Conservation (phyloP, 2,888 invertebrate species). For the Therioaphis trifolii region DNA sequence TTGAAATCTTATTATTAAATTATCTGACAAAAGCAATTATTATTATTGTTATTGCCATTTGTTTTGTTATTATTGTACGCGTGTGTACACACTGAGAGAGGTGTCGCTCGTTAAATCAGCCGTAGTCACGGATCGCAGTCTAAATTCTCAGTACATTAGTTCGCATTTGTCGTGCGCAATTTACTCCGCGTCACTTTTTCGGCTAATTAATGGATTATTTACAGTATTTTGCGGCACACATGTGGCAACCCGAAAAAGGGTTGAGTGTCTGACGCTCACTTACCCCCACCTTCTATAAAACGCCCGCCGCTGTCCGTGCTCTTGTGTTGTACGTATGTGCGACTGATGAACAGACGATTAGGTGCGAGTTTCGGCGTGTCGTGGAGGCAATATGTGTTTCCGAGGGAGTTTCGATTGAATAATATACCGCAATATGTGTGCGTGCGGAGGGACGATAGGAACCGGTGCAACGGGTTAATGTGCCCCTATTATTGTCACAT, state of each 20-base stretch:
- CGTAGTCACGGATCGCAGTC: too few relatives aligned
- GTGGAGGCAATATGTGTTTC: not conserved
- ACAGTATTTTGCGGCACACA: not conserved
- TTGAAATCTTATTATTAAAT: too few relatives aligned
- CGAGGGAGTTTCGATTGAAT: slow-evolving; percentile 15
- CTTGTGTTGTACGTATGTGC: not conserved
- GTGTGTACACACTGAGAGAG: too few relatives aligned
- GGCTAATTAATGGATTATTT: slow-evolving; percentile 33
- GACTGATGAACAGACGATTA: slow-evolving; percentile 32
- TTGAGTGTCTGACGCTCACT: not conserved
- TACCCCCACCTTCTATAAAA: not conserved
- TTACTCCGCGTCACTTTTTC: slow-evolving; percentile 2
- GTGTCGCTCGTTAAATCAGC: too few relatives aligned
- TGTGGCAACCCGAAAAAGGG: slow-evolving; percentile 2
- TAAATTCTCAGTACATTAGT: not conserved
- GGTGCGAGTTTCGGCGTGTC: not conserved
- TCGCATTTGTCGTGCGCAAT: not conserved
- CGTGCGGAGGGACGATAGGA: not conserved
- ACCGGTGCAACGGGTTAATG: slow-evolving; percentile 48
- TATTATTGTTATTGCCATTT: too few relatives aligned
- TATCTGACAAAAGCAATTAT: too few relatives aligned
- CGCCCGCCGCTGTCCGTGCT: too few relatives aligned
- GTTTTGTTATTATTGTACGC: too few relatives aligned
- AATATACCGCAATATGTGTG: not conserved
- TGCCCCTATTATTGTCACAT: slow-evolving; percentile 40